Base-by-base conservation (phyloP, 1,140 invertebrate species). In the Lethrus apterus region DNA sequence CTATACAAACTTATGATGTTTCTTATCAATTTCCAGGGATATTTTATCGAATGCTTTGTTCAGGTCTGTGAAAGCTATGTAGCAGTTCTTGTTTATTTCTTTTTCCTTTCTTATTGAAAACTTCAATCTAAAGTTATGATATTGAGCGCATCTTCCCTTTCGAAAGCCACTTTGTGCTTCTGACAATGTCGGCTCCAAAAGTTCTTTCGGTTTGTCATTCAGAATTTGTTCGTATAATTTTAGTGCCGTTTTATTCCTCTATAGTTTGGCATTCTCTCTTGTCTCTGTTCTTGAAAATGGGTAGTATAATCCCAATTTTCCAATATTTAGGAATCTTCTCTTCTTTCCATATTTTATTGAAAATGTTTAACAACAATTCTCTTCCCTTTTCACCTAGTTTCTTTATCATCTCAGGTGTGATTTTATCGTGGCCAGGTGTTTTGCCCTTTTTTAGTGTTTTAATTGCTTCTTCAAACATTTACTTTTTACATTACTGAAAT, bases 291-390 rank as follows among this genome's bases (percentile, higher is more conserved):
- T 26, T 26, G n/a, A n/a, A n/a, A n/a, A n/a, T n/a, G n/a, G n/a
- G n/a, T n/a, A n/a, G n/a, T n/a, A n/a, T n/a, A n/a, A n/a, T n/a
- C n/a, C 24, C 24, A 26, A 26, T 7, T 2, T 33, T 15, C 32
- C 14, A 33, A 13, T 33, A 11, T 33, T 15, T 15, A 1, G 32
- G 8, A 33, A 33, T 33, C n/a, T 11, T 15, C 32, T 33, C 32
- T 3, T 33, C 32, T 13, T 33, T 33, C 32, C 32, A 33, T 33
- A 15, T 33, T 33, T 15, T 33, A 33, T 33, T 33, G 13, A 33
- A 33, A 33, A 33, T 33, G 32, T 13, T 7, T 33, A 33, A 14
- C 32, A 33, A 15, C 32, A 33, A 14, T 33, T 33, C 10, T 33
- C 17, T 2, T 8, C 32, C 2, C 32, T 33, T 33, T 13, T 15